A percentile compares a stretch with the other conserved stretches of the same genome.
Evolutionary conservation across 2,113 vertebrate genomes (phyloP).

Genomic region (Hystrix cristata): DNA sequence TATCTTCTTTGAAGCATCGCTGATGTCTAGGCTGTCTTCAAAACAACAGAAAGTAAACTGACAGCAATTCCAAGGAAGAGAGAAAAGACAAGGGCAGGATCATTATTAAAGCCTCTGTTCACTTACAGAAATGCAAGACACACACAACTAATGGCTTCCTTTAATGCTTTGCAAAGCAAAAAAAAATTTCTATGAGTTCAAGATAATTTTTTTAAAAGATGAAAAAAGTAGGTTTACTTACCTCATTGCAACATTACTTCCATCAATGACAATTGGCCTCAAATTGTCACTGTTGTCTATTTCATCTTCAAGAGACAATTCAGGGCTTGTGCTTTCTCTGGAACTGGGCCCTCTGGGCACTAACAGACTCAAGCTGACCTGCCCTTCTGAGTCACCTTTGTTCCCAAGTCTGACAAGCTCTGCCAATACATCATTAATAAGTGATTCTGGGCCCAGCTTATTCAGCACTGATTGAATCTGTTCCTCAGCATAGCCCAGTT

Average conservation of each 20-base stretch:
- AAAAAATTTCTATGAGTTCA: conserved; percentile 8
- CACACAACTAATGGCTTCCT: background rate
- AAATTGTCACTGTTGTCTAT: conserved; percentile 95
- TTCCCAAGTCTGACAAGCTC: conserved; percentile 98
- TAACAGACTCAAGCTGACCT: conserved; percentile 84
- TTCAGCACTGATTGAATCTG: conserved; percentile 97
- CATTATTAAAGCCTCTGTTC: background rate
- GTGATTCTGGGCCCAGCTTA: conserved; percentile 95
- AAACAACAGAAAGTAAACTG: conserved; percentile 35
- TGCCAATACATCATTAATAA: conserved; percentile 97
- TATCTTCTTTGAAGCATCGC: conserved; percentile 5
- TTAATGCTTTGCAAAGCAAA: conserved; percentile 35
- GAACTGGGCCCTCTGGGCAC: conserved; percentile 89
- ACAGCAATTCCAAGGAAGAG: conserved; percentile 47
- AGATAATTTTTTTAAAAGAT: background rate
- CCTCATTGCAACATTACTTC: conserved; percentile 99
- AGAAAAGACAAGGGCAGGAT: background rate
- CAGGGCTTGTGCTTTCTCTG: conserved; percentile 94
- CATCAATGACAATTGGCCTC: conserved; percentile 97
- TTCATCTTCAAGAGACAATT: conserved; percentile 96
- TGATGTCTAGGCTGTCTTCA: background rate
- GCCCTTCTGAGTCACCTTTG: conserved; percentile 94
- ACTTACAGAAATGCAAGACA: background rate
- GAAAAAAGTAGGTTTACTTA: conserved; percentile 86
- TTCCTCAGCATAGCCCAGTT: conserved; percentile 96